Conservation (phyloP, 2,113 vertebrate genomes). For the Festucalex cinctus region DNA sequence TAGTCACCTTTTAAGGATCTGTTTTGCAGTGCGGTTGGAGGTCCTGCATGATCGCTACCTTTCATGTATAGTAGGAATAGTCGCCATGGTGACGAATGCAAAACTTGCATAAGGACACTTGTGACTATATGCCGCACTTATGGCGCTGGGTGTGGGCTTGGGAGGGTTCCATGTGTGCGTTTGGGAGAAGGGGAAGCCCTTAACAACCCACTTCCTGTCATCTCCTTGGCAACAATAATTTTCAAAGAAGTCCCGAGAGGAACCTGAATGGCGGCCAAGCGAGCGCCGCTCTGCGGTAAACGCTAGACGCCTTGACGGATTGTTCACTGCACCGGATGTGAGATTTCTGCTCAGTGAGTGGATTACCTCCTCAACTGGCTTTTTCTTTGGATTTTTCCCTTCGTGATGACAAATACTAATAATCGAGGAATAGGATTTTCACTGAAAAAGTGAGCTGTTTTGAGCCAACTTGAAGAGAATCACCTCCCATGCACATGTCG, state of each 20-base stretch:
- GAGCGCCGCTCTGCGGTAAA: neutral
- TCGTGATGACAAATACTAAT: neutral
- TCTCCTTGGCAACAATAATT: slow-evolving; percentile 54
- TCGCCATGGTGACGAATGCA: neutral
- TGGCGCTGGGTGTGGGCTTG: neutral
- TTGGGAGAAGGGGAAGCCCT: slow-evolving; percentile 9
- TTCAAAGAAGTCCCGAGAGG: slow-evolving; percentile 29
- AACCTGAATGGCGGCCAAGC: slow-evolving; percentile 8
- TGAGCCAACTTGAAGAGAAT: neutral
- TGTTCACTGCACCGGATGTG: neutral
- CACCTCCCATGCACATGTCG: neutral
- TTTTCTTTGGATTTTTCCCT: neutral
- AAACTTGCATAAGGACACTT: neutral
- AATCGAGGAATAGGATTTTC: neutral
- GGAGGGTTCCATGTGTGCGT: slow-evolving; percentile 7
- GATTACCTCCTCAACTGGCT: neutral
- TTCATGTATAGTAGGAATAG: neutral
- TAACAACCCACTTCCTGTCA: slow-evolving; percentile 49
- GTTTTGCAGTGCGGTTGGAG: neutral
- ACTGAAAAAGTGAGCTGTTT: neutral
- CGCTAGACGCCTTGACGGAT: neutral
- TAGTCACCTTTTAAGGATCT: neutral
- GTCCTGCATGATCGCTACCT: neutral
- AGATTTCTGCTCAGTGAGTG: neutral
- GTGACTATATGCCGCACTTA: slow-evolving; percentile 12